A percentile compares a stretch with the other conserved stretches of the same genome.
These are phyloP conservation scores for Physeter macrocephalus DNA, from an alignment of 2,113 vertebrate genomes.

Conservation along the genomic window DNA sequence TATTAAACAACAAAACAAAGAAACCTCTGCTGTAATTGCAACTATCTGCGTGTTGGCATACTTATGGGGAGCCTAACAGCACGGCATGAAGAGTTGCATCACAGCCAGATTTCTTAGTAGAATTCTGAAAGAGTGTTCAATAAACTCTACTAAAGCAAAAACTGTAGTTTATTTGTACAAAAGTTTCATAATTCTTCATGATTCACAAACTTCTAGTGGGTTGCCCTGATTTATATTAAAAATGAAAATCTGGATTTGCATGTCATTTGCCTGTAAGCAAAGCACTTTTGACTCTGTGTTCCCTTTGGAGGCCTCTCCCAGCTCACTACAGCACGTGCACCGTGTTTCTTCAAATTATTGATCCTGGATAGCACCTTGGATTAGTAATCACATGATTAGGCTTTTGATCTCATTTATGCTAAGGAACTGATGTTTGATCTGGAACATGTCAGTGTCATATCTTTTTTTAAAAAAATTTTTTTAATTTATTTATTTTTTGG, in stretches of 20 bases:
- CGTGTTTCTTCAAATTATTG: not conserved
- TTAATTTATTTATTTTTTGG: no score
- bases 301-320: not conserved
- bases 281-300: not conserved
- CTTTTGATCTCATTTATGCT: not conserved
- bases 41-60: not conserved
- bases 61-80: not conserved
- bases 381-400: not conserved
- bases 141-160: not conserved
- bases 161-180: not conserved
- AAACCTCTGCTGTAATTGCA: not conserved
- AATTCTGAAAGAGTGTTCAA: not conserved
- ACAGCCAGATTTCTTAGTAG: not conserved
- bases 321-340: not conserved
- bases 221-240: not conserved
- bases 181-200: not conserved
- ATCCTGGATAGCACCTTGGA: not conserved
- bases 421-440: not conserved
- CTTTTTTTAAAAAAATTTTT: not conserved
- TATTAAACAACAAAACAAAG: not conserved
- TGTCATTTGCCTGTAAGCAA: not conserved
- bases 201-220: not conserved
- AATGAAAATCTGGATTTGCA: not conserved
- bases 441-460: not conserved
- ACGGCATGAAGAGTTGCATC: accelerated